Evolutionary conservation across 2,113 vertebrate species (phyloP).

Genomic region (Albula goreensis): DNA sequence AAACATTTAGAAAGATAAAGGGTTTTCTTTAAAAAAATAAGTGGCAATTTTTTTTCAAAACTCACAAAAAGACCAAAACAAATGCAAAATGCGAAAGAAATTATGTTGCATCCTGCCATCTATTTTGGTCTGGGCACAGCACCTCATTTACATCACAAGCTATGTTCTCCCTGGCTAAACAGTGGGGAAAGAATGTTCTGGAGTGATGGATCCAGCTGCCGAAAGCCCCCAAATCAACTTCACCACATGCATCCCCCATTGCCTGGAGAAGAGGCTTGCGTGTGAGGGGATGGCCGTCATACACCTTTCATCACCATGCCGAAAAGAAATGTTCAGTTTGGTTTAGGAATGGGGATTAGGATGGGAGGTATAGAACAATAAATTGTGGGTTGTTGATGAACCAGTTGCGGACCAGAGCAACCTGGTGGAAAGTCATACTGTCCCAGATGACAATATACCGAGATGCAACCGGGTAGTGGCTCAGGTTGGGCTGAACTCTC

Average conservation of each 20-base stretch:
- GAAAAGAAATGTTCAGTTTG: neutral
- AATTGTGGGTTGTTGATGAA: neutral
- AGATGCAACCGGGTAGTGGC: too few relatives aligned
- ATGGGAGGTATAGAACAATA: neutral
- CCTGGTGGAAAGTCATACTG: too few relatives aligned
- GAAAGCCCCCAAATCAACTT: neutral
- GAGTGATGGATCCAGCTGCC: neutral
- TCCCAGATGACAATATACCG: too few relatives aligned
- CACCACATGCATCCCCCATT: neutral
- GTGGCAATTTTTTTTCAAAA: too few relatives aligned
- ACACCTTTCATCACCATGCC: neutral
- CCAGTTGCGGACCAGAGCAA: too few relatives aligned
- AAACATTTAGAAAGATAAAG: neutral
- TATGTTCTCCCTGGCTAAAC: too few relatives aligned
- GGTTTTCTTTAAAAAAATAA: too few relatives aligned
- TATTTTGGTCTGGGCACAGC: neutral
- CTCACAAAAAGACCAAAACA: too few relatives aligned
- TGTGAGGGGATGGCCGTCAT: neutral
- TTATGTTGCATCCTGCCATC: neutral
- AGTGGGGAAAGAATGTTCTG: neutral
- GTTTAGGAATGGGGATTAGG: neutral
- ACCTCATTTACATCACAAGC: neutral
- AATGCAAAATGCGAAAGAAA: neutral
- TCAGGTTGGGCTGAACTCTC: too few relatives aligned
- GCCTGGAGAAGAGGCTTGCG: neutral